Evolutionary conservation across 1,140 invertebrate genomes (phyloP), one percentile per base, ranked within the genome.

Genomic region (Ctenoplectra terminalis): DNA sequence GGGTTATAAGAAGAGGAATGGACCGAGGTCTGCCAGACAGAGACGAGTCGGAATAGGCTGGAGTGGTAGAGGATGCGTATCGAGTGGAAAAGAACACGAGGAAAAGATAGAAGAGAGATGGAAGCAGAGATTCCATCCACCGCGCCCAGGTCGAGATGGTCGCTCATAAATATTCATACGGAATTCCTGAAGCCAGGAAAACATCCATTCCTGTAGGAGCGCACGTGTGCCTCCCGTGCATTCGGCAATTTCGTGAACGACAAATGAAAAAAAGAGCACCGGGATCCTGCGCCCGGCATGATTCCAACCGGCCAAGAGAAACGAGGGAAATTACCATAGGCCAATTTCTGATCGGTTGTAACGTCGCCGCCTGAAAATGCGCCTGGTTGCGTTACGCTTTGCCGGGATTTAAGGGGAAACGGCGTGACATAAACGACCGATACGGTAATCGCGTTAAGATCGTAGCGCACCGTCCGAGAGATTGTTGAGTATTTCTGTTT

Each of bases 151-250:
- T 90, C 88, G 88, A 89, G 90, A 91, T 90, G 88, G 87, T 86
- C 86, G 82, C 78, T 89, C 87, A 91, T 93, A 92, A 93, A 93
- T 93, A 93, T 93, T 93, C 92, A 93, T 92, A 91, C 69, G 76
- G 86, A 84, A 92, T 92, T 89, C 81, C 87, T 87, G 84, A 85
- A 86, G 88, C 88, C 89, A 89, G 87, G 88, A 88, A 91, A 92
- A 90, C 91, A 92, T 92, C 86, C 89, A 89, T 89, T 90, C 83
- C 77, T 89, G 74, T 50, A 83, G 71, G 79, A 58, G 70, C 88
- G 83, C 79, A 74, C 79, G 74, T 63, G 86, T 83, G 82, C 54
- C 43, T n/a, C 31, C 50, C 63, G 43, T 61, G 72, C 77, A 71
- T 84, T 79, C 86, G 82, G 73, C 79, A 82, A 87, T 87, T 79